Base-by-base conservation (phyloP, 2,888 invertebrate genomes). In the Philaethria dido region DNA sequence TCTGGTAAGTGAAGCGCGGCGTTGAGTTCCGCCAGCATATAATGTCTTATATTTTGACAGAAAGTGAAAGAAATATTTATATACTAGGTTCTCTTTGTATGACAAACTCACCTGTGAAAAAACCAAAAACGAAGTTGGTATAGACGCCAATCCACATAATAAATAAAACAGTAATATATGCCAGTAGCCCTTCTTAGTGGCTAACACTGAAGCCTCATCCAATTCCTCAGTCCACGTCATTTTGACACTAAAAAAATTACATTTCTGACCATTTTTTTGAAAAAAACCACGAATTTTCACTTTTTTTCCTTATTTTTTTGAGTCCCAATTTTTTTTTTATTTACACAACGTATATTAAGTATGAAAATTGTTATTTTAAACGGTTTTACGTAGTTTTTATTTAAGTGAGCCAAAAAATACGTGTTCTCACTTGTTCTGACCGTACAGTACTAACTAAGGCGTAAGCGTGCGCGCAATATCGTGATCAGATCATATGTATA, bases 91-190 rank as follows among this genome's bases (percentile, higher is more conserved):
- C n/a, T n/a, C n/a, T n/a, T n/a, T n/a, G n/a, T n/a, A n/a, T n/a
- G n/a, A n/a, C n/a, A n/a, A 9, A 57, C 60, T 77, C 78, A 95
- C 94, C 92, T 95, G 95, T 45, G 94, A 94, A 78, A 95, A 95
- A 8, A 94, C 95, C 66, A 95, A 88, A 75, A 94, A 95, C 0
- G 94, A 95, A 3, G 95, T 94, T 0, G 95, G 94, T 71, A 95
- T 87, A 11, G 94, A 94, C 0, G 95, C 95, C 18, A 95, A 87
- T 67, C 94, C 94, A 79, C 95, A 94, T 33, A 95, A 86, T 65
- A 95, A 81, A 76, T 94, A 94, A 79, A 94, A 94, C 74, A 95
- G 88, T 68, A 94, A 80, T 66, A 93, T 89, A 78, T 95, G 95
- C 88, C 95, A 95, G 71, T 89, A 86, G 18, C 95, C 95, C 73